Evolutionary conservation across 2,888 invertebrate species (phyloP), one percentile per base, ranked within the genome.

Genomic region (Drosophila merina): DNA sequence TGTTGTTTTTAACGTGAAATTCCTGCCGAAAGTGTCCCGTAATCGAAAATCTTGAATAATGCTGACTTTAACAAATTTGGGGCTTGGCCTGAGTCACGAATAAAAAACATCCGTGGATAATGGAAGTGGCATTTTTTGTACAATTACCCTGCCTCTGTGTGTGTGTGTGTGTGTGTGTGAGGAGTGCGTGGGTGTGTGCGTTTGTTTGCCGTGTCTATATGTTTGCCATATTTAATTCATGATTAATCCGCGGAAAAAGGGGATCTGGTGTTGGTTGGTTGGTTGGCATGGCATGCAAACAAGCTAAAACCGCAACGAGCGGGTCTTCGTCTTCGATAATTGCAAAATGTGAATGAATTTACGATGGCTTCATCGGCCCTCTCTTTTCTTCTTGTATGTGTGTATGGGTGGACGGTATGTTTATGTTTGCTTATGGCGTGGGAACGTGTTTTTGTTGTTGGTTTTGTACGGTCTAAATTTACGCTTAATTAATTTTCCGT

Each of bases 151-250:
- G 62, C 47, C 42, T 45, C 57, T 64, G 49, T 60, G 45, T 57
- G 31, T 49, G 20, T 14, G 14, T 14, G 14, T 14, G 14, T 64
- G 49, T 60, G 45, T 57, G 31, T 49, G 66, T 54, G 48, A 38
- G 28, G 50, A 57, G 54, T 60, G 50, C 55, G 63, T 44, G 75
- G 50, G 45, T 36, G 48, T 50, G 50, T 66, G 72, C 69, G 75
- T 70, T 75, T 82, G 77, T 69, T 77, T 76, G 75, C 54, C 62
- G 54, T 64, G 74, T 58, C 73, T 80, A 68, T 63, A 76, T 36
- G 76, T 69, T 64, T 74, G 74, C 71, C 72, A 80, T 79, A 78
- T 76, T 78, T 82, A 83, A 83, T 83, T 85, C 79, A 82, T 82
- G 82, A 82, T 77, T 80, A 85, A 82, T 77, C 85, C 71, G 55